These are phyloP conservation scores for Aythya fuligula DNA, from an alignment of 2,797 vertebrate species.

Conservation along the genomic window DNA sequence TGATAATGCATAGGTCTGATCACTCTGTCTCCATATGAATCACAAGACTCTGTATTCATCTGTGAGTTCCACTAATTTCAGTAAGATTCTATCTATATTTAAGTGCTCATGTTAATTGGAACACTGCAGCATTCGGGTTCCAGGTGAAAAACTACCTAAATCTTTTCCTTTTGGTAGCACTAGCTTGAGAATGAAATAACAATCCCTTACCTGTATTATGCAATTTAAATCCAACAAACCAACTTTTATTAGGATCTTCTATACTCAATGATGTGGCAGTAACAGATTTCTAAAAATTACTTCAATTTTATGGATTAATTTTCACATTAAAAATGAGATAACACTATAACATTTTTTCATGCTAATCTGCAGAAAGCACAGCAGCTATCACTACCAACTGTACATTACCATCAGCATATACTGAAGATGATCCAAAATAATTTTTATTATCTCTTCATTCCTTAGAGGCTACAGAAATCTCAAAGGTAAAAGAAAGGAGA, in stretches of 20 bases:
- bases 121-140: not conserved
- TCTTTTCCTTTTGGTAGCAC: not conserved
- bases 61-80: not conserved
- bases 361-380: not conserved
- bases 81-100: not conserved
- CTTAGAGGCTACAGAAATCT: not conserved
- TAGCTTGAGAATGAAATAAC: not conserved
- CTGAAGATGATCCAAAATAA: not conserved
- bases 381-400: not conserved
- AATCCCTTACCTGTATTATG: not conserved
- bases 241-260: not conserved
- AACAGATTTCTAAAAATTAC: not conserved
- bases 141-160: not conserved
- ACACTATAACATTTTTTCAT: not conserved
- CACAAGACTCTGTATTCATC: not conserved
- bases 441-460: not conserved
- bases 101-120: not conserved
- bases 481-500: not conserved
- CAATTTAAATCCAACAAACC: not conserved
- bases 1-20: not conserved
- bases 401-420: not conserved
- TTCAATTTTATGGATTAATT: not conserved
- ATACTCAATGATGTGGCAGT: not conserved
- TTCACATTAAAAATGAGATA: not conserved
- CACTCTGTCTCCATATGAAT: not conserved